A percentile compares a stretch with the other conserved stretches of the same genome.
Evolutionary conservation across 2,113 vertebrate species (phyloP).

Genomic region (Syngnathus floridae): DNA sequence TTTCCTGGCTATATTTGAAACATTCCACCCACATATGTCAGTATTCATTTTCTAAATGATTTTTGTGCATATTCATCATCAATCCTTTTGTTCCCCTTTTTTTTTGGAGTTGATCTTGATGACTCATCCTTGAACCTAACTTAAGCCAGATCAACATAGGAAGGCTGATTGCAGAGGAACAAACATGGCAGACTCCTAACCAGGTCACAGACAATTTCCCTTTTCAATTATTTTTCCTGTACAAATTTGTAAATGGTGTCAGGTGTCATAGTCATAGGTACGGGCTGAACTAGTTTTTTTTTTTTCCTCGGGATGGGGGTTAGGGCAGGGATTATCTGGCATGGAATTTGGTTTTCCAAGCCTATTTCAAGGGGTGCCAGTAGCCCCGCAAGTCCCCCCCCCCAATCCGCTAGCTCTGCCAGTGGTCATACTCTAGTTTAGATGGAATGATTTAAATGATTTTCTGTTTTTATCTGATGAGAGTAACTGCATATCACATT

Average conservation of each 20-base stretch:
- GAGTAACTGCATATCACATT: background rate
- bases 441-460: background rate
- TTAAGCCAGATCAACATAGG: slow-evolving; percentile 2
- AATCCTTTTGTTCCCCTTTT: slow-evolving; percentile 9
- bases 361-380: too few relatives aligned
- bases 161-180: slow-evolving; percentile 14
- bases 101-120: slow-evolving; percentile 6
- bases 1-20: background rate
- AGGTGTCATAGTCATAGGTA: background rate
- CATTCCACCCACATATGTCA: background rate
- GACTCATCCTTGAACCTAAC: slow-evolving; percentile 12
- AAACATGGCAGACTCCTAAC: slow-evolving; percentile 23
- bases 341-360: too few relatives aligned
- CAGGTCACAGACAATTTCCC: slow-evolving; percentile 6
- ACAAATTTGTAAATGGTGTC: background rate
- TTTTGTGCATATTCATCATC: background rate
- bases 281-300: too few relatives aligned
- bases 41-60: background rate
- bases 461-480: background rate
- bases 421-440: background rate
- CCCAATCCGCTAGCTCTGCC: too few relatives aligned
- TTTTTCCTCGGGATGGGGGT: too few relatives aligned
- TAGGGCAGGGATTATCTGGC: too few relatives aligned
- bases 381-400: too few relatives aligned
- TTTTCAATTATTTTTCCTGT: slow-evolving; percentile 19